Conservation (phyloP, 1,140 invertebrate genomes). For the Drosophila nigromelanica region DNA sequence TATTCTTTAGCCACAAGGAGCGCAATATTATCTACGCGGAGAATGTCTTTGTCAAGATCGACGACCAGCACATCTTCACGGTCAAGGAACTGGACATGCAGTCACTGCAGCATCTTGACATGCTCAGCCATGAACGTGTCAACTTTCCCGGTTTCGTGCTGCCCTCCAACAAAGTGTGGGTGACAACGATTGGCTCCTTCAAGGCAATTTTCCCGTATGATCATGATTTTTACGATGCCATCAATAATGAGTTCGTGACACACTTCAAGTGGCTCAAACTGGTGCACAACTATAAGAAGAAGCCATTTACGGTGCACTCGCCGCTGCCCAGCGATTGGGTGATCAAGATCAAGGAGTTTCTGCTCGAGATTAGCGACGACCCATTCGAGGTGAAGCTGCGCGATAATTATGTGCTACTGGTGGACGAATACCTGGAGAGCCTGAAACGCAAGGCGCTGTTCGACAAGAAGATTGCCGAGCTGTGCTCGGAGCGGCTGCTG, state of each 20-base stretch:
- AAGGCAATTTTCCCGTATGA: slow-evolving; percentile 94
- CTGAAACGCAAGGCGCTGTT: slow-evolving; percentile 95
- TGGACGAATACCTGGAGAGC: slow-evolving; percentile 98
- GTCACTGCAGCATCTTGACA: slow-evolving; percentile 85
- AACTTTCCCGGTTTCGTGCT: slow-evolving; percentile 89
- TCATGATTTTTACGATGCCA: slow-evolving; percentile 96
- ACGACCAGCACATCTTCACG: slow-evolving; percentile 90
- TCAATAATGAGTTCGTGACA: slow-evolving; percentile 94
- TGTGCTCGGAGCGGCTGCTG: slow-evolving; percentile 92
- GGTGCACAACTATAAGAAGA: slow-evolving; percentile 89
- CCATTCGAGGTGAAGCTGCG: slow-evolving; percentile 98
- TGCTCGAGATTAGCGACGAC: slow-evolving; percentile 97
- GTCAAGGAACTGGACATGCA: slow-evolving; percentile 89
- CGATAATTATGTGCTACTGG: slow-evolving; percentile 97
- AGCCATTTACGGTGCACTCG: slow-evolving; percentile 87
- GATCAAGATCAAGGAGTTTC: slow-evolving; percentile 92
- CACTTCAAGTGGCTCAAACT: slow-evolving; percentile 97
- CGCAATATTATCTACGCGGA: slow-evolving; percentile 74
- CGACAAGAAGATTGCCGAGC: slow-evolving; percentile 89
- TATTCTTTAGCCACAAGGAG: slow-evolving; percentile 77
- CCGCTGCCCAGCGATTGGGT: slow-evolving; percentile 93
- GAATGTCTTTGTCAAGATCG: slow-evolving; percentile 87
- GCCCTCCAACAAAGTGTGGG: slow-evolving; percentile 90
- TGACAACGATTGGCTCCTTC: slow-evolving; percentile 88
- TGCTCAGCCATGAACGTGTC: slow-evolving; percentile 88